Base-by-base conservation (phyloP, 2,113 vertebrate genomes). In the Neogale vison region DNA sequence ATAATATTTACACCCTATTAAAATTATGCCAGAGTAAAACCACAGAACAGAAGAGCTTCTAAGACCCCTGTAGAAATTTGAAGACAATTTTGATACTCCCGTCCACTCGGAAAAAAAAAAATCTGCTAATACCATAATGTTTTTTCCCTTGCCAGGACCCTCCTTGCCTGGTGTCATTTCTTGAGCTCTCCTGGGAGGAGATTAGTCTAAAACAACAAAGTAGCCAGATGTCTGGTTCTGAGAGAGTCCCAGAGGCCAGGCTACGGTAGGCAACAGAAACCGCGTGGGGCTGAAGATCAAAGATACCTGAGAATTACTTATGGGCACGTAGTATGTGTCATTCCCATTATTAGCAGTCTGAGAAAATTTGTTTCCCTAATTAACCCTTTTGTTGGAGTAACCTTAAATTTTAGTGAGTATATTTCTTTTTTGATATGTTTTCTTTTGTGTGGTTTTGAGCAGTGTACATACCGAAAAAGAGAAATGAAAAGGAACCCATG, bases 121-220 rank as follows among this genome's bases (percentile, higher is more conserved):
- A 99, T 99, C 99, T 99, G 99, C 99, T 99, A 99, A 99, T 99
- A 98, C 99, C 36, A 20, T 98, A 98, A 97, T 98, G 98, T 98
- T 98, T 99, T 99, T 99, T 99, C 99, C 99, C 99, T 99, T 99
- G 99, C 99, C 99, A 99, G 99, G 99, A 99, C 99, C 99, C 99
- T 99, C 99, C 99, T 99, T 99, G 99, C 99, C 99, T 99, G 99
- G 99, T 99, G 99, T 99, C 99, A 99, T 99, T 99, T 99, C 98
- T 99, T 99, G 99, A 99, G 99, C 98, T 99, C 99, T 99, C 99
- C 94, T 81, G 99, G 99, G 99, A 99, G 96, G 98, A 98, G 99
- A 99, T 99, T 99, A 99, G 99, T 99, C 99, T 99, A 99, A 99
- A 99, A 99, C 99, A 99, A 99, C 99, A 99, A 99, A 99, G 99